Conservation (phyloP, 2,888 invertebrate genomes). For the Ernsta delagoae region DNA sequence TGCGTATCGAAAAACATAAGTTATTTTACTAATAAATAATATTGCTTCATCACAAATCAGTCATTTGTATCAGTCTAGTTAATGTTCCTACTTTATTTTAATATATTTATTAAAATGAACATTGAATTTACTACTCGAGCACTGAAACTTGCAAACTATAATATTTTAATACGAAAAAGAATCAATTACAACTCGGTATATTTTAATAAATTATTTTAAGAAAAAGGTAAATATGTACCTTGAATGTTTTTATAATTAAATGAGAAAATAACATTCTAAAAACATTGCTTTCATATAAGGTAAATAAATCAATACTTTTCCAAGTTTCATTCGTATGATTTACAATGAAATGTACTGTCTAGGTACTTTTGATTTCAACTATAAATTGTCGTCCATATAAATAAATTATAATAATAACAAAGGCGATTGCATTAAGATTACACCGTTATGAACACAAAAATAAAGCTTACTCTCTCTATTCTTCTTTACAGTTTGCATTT, state of each 20-base stretch:
- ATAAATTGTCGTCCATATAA: constrained; percentile 15
- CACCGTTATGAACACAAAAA: constrained; percentile 49
- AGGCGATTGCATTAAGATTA: no score
- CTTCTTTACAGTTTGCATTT: constrained; percentile 12
- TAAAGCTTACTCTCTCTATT: constrained; percentile 56
- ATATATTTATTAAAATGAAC: constrained; percentile 38
- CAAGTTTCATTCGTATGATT: constrained; percentile 9
- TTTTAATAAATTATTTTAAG: not conserved
- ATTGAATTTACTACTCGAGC: constrained; percentile 24
- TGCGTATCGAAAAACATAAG: constrained; percentile 52
- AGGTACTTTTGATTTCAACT: constrained; percentile 10
- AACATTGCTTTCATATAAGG: not conserved
- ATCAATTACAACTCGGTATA: no score
- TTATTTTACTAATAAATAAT: constrained; percentile 76
- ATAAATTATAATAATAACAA: not conserved
- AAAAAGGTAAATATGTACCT: not conserved
- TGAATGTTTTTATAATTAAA: no score
- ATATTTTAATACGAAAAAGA: not conserved
- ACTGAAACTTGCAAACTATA: constrained; percentile 4
- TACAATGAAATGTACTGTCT: not conserved
- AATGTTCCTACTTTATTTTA: constrained; percentile 43
- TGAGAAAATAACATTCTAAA: no score
- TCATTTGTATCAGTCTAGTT: constrained; percentile 79
- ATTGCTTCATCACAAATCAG: constrained; percentile 81
- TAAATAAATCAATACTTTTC: not conserved